Base-by-base conservation (phyloP, 2,888 invertebrate species). In the Barypeithes pellucidus region DNA sequence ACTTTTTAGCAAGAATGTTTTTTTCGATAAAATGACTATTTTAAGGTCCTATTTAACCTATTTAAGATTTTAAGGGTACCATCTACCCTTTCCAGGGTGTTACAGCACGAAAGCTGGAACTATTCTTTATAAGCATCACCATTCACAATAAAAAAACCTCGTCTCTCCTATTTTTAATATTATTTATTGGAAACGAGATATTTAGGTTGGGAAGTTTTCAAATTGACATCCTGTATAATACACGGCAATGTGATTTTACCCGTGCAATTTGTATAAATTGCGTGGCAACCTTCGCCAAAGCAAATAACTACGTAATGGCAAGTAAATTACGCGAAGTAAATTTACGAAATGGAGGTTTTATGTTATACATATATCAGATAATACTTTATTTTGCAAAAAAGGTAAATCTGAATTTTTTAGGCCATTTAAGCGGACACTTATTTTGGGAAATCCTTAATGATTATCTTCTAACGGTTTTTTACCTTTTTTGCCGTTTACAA, bases 201-300 rank as follows among this genome's bases (percentile, higher is more conserved):
- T n/a, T n/a, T n/a, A n/a, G n/a, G n/a, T n/a, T n/a, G n/a, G n/a
- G n/a, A n/a, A n/a, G n/a, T n/a, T n/a, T n/a, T n/a, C n/a, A n/a
- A n/a, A n/a, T n/a, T n/a, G n/a, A n/a, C n/a, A n/a, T n/a, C n/a
- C n/a, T 59, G 39, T 59, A 59, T 39, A 59, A 59, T 39, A 20
- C 41, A 39, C n/a, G 39, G 22, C 22, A 16, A 16, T 22, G 22
- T 22, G 50, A 50, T 50, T 50, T 50, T 41, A 20, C 33, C 39
- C 59, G 14, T 5, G 59, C 39, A 59, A 59, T 59, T 59, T 59
- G 18, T 36, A n/a, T 18, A 59, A 59, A 59, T 59, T 59, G 59
- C 59, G 12, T 60, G 20, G 43, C 14, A 60, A 43, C 41, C 22
- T 60, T 39, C 20, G 5, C 43, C 24, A 60, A 60, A 60, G 60